Evolutionary conservation across 2,113 vertebrate genomes (phyloP).

Genomic region (Oophaga pumilio): DNA sequence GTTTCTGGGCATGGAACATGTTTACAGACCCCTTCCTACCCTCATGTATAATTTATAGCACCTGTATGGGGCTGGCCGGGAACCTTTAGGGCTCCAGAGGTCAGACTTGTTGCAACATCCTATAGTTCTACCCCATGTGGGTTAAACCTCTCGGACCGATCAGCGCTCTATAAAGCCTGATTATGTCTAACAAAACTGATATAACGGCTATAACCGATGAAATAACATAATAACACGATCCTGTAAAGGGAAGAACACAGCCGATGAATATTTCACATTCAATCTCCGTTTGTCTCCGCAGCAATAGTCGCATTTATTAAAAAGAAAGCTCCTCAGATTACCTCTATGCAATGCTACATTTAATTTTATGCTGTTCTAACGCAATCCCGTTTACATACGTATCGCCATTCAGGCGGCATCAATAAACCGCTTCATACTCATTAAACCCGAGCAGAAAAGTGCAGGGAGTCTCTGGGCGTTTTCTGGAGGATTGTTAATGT

Average conservation of each 20-base stretch:
- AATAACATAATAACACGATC: conserved; percentile 16
- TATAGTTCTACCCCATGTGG: too few species aligned
- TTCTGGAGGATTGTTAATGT: conserved; percentile 60
- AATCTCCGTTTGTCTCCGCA: background rate
- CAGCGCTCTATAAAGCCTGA: background rate
- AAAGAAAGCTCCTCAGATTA: conserved; percentile 66
- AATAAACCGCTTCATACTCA: conserved; percentile 67
- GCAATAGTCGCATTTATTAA: conserved; percentile 64
- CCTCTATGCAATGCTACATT: conserved; percentile 71
- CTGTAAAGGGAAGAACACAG: background rate
- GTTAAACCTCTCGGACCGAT: background rate
- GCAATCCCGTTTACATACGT: conserved; percentile 72
- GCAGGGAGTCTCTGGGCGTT: conserved; percentile 35
- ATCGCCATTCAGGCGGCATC: conserved; percentile 65
- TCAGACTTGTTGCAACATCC: too few species aligned
- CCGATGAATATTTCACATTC: background rate
- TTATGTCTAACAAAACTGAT: conserved; percentile 7
- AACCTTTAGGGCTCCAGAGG: background rate
- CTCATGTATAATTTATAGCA: too few species aligned
- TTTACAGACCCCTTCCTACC: background rate
- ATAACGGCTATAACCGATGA: background rate
- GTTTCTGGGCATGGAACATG: background rate
- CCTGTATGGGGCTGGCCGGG: too few species aligned
- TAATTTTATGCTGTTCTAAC: conserved; percentile 71
- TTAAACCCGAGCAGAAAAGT: conserved; percentile 61